Evolutionary conservation across 1,140 invertebrate species (phyloP), one percentile per base, ranked within the genome.

Genomic region (Rhagoletis pomonella): DNA sequence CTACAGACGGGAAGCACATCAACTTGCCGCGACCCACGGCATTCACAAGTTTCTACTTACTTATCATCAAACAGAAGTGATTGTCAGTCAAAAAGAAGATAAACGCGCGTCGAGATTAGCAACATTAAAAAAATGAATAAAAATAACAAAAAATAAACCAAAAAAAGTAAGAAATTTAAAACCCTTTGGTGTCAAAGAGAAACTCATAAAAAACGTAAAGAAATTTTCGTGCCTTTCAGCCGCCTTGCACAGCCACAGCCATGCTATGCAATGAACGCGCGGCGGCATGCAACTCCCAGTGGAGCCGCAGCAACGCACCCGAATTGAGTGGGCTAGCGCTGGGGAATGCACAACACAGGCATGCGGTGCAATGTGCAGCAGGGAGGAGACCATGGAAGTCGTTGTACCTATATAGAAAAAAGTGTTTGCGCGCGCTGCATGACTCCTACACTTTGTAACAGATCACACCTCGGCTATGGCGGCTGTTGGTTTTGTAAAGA

Each of bases 361-460:
- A 10, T 2, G 19, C 42, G 44, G 47, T 47, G 17, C 4, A 9
- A 14, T 14, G 17, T 4, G 12, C 60, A 62, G 60, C 10, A 17
- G 60, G 7, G 60, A 59, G 58, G 58, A 7, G 58, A 17, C 62
- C 9, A 64, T 5, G 9, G 62, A 4, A 17, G 62, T 17, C 9
- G 17, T 64, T 14, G 17, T 9, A 10, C 10, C 3, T 17, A 50
- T 14, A 58, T 19, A 50, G 42, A 19, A 81, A 81, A 81, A 81
- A 29, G 47, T 81, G 73, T 81, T 29, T 50, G 19, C 42, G 73
- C 73, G 73, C 73, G 73, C 73, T 55, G 14, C 73, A 81, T 81
- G 73, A 81, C 73, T 81, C 73, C 73, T 81, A 81, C 73, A 81
- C 73, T 81, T 81, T 81, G 73, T 81, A 81, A 17, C 50, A 81